Percentiles rank a stretch among this genome's conserved stretches.
phyloP scores from a whole-genome alignment of 2,797 vertebrate species.

The Ptychadena robeensis region DNA sequence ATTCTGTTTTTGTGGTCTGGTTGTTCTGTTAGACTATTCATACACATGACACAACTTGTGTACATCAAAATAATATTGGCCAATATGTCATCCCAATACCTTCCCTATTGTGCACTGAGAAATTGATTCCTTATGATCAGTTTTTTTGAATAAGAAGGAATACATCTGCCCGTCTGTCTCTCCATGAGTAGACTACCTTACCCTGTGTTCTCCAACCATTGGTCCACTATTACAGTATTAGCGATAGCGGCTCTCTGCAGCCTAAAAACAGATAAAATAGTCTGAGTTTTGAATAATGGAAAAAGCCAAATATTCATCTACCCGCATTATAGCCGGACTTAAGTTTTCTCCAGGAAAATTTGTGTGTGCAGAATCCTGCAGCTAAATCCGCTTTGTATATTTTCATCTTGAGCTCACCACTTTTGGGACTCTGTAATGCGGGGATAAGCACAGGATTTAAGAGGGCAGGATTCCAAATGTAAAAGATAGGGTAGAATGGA shows the following conservation, averaged over 20 bases:
- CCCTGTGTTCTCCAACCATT: background rate
- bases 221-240: background rate
- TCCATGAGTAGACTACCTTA: too few relatives aligned
- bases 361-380: background rate
- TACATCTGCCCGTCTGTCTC: too few relatives aligned
- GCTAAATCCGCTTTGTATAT: background rate
- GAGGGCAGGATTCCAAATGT: background rate
- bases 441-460: background rate
- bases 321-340: background rate
- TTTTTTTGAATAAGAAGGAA: too few relatives aligned
- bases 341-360: background rate
- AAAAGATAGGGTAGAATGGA: background rate
- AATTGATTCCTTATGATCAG: too few relatives aligned
- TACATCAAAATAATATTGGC: too few relatives aligned
- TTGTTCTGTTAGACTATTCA: too few relatives aligned
- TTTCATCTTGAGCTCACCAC: slow-evolving; percentile 1
- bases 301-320: background rate
- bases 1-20: too few relatives aligned
- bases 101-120: too few relatives aligned
- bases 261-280: background rate
- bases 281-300: too few relatives aligned
- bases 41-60: too few relatives aligned
- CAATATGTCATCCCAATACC: too few relatives aligned
- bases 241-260: background rate
- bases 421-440: background rate